Base-by-base conservation (phyloP, 2,888 invertebrate genomes). In the Melikaiella ostensackeni region DNA sequence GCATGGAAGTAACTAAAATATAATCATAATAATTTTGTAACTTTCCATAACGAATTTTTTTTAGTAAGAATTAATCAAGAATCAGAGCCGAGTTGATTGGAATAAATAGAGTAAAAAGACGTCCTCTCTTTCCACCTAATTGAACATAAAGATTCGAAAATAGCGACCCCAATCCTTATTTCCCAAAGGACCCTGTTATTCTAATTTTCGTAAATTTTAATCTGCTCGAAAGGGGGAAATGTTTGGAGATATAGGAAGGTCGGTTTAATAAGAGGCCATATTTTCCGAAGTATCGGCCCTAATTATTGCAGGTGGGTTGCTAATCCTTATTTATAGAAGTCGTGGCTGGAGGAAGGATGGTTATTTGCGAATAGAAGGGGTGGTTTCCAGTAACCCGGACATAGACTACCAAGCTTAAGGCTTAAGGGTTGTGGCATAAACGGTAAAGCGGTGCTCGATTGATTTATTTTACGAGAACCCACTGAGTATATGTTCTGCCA, bases 281-380 rank as follows among this genome's bases (percentile, higher is more conserved):
- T 81, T 80, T 83, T 82, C 75, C 75, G 62, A 74, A 75, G 77
- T 79, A 85, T 82, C 80, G 82, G 75, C 77, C 81, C 84, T 86
- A 86, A 55, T 55, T 55, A 87, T 86, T 86, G 85, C 83, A 84
- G 82, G 75, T 79, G 81, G 77, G 75, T 79, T 74, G 80, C 77
- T 85, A 84, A 86, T 84, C 85, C 85, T 85, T 86, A 86, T 87
- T 87, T 87, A 87, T 86, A 84, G 85, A 84, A 83, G 82, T 80
- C 80, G 78, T 46, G 24, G 35, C 38, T 63, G 63, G n/a, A 21
- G 30, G n/a, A 63, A 38, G 66, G 66, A 66, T 46, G 66, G 66
- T 66, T 66, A 66, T 66, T 66, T 42, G 66, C 66, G 66, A 66
- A 42, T 66, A 42, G 66, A 24, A 46, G 38, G 66, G 66, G 46